Evolutionary conservation across 2,113 vertebrate species (phyloP).

Genomic region (Noctilio leporinus): DNA sequence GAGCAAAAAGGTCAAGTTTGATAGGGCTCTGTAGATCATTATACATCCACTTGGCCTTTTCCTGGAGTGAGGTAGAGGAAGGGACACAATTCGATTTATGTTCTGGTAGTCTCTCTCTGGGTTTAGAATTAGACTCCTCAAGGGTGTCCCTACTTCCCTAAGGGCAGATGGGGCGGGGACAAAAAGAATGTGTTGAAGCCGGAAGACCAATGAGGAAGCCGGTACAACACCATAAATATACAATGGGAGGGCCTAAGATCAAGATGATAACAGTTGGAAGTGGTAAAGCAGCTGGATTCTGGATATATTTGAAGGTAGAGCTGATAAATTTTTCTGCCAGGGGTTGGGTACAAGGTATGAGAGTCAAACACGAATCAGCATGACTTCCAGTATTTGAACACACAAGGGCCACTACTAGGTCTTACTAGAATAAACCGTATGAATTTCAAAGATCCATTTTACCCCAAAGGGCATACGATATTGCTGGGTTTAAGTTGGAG

Average conservation of each 20-base stretch:
- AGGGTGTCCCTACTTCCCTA: too few relatives aligned
- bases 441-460: not conserved
- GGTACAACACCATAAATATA: fast-evolving
- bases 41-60: not conserved
- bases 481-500: not conserved
- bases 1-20: not conserved
- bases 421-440: not conserved
- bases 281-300: not conserved
- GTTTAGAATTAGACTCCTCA: too few relatives aligned
- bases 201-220: not conserved
- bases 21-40: not conserved
- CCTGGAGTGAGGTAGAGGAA: not conserved
- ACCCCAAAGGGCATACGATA: not conserved
- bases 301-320: not conserved
- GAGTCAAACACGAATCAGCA: not conserved
- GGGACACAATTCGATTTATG: fast-evolving
- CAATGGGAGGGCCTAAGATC: not conserved
- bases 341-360: not conserved
- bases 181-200: not conserved
- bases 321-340: not conserved
- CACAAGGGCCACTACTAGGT: not conserved
- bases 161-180: not conserved
- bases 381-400: not conserved
- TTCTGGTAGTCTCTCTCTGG: fast-evolving
- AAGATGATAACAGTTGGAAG: fast-evolving